Evolutionary conservation across 2,113 vertebrate species (phyloP).

Genomic region (Syrmaticus mikado): DNA sequence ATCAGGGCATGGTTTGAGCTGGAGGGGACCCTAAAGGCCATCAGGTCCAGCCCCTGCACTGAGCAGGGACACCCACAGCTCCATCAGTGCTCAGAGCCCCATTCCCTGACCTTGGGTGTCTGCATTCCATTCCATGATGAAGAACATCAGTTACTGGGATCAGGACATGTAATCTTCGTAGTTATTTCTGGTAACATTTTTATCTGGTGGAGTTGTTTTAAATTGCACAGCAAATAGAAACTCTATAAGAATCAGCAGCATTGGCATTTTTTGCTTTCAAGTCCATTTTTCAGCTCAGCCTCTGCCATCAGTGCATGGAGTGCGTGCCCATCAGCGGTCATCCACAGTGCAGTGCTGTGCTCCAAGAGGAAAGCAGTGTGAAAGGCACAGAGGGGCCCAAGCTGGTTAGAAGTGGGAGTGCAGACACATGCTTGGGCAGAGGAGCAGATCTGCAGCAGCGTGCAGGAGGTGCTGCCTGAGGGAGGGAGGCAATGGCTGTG

Average conservation of each 20-base stretch:
- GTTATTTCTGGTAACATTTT: neutral
- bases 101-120: too few relatives aligned
- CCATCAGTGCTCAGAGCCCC: too few relatives aligned
- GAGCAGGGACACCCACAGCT: too few relatives aligned
- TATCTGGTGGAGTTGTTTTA: neutral
- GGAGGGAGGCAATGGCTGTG: neutral
- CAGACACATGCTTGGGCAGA: neutral
- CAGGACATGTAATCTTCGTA: neutral
- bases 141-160: neutral
- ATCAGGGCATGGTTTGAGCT: too few relatives aligned
- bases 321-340: neutral
- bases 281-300: neutral
- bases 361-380: neutral
- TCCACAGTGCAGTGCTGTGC: neutral
- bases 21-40: too few relatives aligned
- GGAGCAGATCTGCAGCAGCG: neutral
- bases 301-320: neutral
- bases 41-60: too few relatives aligned
- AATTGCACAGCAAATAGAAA: neutral
- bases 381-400: neutral
- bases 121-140: neutral
- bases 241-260: neutral
- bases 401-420: neutral
- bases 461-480: fast-evolving
- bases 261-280: neutral